Evolutionary conservation across 1,140 invertebrate species (phyloP), one percentile per base, ranked within the genome.

Genomic region (Laupala kohalensis): DNA sequence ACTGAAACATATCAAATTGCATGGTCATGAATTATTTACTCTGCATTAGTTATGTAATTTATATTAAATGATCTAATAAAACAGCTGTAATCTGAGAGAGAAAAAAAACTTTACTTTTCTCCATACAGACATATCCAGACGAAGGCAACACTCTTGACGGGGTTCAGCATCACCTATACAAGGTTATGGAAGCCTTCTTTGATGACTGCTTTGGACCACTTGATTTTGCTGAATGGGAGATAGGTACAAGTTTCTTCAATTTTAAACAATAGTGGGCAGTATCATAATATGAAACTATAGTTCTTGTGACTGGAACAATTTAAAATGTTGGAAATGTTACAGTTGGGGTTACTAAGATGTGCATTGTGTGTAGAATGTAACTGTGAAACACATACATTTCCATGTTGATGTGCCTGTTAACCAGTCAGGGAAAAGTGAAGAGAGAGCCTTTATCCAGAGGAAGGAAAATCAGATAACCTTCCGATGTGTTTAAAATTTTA

Each of bases 111-210:
- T n/a, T n/a, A n/a, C n/a, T n/a, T n/a, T 19, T 75, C 72, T 72
- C 63, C 27, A 75, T 80, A 24, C 81, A 93, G 90, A 86, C 92
- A 2, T 95, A 95, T 79, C 90, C 92, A 1, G 92, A 94, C 79
- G 90, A 94, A 80, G 88, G 89, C 53, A 91, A 95, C 79, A 79
- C 82, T 29, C 87, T 95, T 25, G 81, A 81, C 69, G 86, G 87
- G 30, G 90, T 91, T 0, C 79, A 83, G 28, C 80, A 86, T 64
- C 93, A 96, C 78, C 83, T 95, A 19, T 92, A 93, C 80, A 86
- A 86, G 76, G 88, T 90, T 1, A 89, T 95, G 84, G 92, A 94
- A 79, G 86, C 89, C 75, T 96, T 94, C 81, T 88, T 95, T 77
- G 88, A 91, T 76, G 89, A 91, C 69, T 92, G 90, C 78, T 93